Conservation (phyloP, 1,140 invertebrate species). For the Limonius californicus region DNA sequence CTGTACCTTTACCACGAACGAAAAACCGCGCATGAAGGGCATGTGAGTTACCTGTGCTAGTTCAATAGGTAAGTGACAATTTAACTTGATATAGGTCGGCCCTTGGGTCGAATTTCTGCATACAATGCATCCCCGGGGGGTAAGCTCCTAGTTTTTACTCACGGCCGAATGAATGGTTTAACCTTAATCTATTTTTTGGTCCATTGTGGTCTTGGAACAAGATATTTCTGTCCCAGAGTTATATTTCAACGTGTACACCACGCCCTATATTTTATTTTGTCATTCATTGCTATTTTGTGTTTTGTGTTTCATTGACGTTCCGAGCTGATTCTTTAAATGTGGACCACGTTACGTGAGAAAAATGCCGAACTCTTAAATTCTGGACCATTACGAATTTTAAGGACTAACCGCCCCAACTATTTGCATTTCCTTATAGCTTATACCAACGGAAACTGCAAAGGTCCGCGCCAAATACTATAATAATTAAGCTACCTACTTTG, state of each 20-base stretch:
- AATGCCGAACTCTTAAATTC: too few relatives aligned
- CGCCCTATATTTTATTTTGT: constrained; percentile 39
- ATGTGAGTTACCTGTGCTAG: background rate
- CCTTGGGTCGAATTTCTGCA: constrained; percentile 26
- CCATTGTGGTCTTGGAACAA: constrained; percentile 41
- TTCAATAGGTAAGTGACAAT: constrained; percentile 2
- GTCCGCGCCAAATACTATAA: too few relatives aligned
- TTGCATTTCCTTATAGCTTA: too few relatives aligned
- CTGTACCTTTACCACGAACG: background rate
- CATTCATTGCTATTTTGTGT: constrained; percentile 38
- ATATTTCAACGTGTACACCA: constrained; percentile 42
- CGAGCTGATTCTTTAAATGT: background rate
- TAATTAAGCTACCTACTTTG: too few relatives aligned
- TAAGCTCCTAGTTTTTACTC: constrained; percentile 44
- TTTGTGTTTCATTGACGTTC: constrained; percentile 39
- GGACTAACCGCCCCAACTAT: too few relatives aligned
- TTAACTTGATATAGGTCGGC: constrained; percentile 17
- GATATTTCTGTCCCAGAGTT: constrained; percentile 42
- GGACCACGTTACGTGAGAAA: background rate
- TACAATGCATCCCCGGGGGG: constrained; percentile 40
- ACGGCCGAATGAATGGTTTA: constrained; percentile 38
- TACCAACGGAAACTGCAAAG: too few relatives aligned
- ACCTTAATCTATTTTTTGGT: constrained; percentile 38
- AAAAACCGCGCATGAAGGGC: background rate
- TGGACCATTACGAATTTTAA: too few relatives aligned